Evolutionary conservation across 1,140 invertebrate genomes (phyloP).

Genomic region (Magallana angulata): DNA sequence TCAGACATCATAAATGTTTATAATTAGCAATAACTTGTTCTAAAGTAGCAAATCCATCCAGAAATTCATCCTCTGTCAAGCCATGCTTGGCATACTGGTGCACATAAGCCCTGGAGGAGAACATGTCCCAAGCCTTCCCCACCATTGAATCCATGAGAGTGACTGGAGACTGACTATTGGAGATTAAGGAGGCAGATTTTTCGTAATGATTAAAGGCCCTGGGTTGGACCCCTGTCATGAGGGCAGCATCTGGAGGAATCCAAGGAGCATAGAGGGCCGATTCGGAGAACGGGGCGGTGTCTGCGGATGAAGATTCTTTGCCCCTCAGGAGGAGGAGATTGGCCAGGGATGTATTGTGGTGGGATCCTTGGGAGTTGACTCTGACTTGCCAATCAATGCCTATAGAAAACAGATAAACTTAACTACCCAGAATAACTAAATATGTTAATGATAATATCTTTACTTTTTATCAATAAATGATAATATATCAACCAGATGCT

Average conservation of each 20-base stretch:
- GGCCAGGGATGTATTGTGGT: conserved; percentile 71
- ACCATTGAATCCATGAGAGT: conserved; percentile 71
- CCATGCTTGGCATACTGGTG: conserved; percentile 79
- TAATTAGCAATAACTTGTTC: conserved; percentile 78
- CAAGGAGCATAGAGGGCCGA: conserved; percentile 73
- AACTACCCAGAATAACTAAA: too few relatives aligned
- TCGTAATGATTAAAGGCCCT: conserved; percentile 76
- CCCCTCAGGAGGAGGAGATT: conserved; percentile 75
- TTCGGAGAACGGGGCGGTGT: conserved; percentile 70
- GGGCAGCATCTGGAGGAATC: conserved; percentile 66
- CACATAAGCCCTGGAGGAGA: conserved; percentile 77
- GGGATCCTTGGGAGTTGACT: conserved; percentile 55
- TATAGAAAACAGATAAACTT: conserved; percentile 51
- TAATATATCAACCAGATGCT: too few relatives aligned
- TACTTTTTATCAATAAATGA: too few relatives aligned
- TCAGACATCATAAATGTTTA: conserved; percentile 68
- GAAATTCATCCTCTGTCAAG: conserved; percentile 76
- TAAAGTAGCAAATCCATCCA: conserved; percentile 77
- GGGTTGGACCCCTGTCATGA: conserved; percentile 66
- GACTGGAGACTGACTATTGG: conserved; percentile 74
- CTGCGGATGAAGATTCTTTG: conserved; percentile 65
- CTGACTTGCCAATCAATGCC: conserved; percentile 78
- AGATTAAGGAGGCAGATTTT: conserved; percentile 74
- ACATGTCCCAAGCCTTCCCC: conserved; percentile 79
- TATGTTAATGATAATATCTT: too few relatives aligned